Evolutionary conservation across 2,113 vertebrate genomes (phyloP).

Genomic region (Cyanocitta stelleri): DNA sequence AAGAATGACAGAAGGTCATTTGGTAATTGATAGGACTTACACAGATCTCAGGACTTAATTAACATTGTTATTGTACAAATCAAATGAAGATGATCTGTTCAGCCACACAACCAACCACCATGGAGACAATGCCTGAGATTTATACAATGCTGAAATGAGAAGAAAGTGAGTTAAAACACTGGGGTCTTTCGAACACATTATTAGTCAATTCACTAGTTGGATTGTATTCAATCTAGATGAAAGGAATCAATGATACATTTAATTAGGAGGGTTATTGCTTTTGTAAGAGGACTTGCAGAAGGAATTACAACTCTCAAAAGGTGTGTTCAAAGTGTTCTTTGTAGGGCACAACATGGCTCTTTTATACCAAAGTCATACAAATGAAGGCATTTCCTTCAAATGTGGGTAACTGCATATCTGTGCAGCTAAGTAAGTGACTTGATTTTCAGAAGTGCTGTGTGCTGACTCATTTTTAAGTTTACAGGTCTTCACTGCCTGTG

Average conservation of each 20-base stretch:
- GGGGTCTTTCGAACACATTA: neutral
- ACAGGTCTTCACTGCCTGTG: neutral
- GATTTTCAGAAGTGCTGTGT: neutral
- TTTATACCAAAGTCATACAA: neutral
- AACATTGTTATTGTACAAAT: constrained; percentile 41
- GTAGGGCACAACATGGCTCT: neutral
- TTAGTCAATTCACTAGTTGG: neutral
- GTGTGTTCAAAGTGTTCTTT: neutral
- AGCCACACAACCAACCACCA: neutral
- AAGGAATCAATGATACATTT: constrained; percentile 42
- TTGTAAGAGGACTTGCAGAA: constrained; percentile 31
- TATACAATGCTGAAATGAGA: neutral
- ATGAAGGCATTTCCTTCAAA: neutral
- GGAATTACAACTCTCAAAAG: constrained; percentile 10
- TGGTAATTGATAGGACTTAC: constrained; percentile 24
- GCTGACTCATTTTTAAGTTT: neutral
- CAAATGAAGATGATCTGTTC: constrained; percentile 27
- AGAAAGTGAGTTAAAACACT: constrained; percentile 7
- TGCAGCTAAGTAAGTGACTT: neutral
- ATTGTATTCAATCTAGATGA: neutral
- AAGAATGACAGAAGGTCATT: constrained; percentile 25
- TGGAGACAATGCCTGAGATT: neutral
- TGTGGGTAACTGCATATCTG: neutral
- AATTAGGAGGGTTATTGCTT: constrained; percentile 46
- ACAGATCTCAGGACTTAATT: constrained; percentile 19